Percentiles rank a stretch among this genome's conserved stretches.
phyloP scores from a whole-genome alignment of 2,888 invertebrate genomes.

The Polydrusus cervinus region DNA sequence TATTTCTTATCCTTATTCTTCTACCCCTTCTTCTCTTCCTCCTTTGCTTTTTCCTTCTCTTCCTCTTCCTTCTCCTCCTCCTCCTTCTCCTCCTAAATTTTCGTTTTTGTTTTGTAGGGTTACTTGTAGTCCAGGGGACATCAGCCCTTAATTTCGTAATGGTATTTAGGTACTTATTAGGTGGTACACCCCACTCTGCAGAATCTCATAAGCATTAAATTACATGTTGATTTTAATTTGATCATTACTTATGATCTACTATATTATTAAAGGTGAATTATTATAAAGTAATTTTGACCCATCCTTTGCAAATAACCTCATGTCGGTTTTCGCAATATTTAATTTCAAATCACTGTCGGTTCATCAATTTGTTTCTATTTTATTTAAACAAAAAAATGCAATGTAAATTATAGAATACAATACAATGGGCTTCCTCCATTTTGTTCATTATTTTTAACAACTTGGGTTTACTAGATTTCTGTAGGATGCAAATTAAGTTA shows the following conservation, averaged over 20 bases:
- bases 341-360: not conserved
- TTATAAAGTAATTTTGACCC: slow-evolving; percentile 3
- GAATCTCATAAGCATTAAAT: no score
- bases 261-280: slow-evolving; percentile 11
- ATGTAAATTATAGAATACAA: slow-evolving; percentile 16
- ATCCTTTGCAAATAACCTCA: slow-evolving; percentile 10
- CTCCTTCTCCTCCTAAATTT: no score
- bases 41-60: no score
- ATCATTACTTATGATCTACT: not conserved
- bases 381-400: slow-evolving; percentile 8
- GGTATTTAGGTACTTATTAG: no score
- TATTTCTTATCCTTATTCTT: no score
- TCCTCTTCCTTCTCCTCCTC: no score
- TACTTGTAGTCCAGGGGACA: no score
- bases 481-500: not conserved
- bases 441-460: slow-evolving; percentile 7
- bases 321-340: slow-evolving; percentile 14
- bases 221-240: no score
- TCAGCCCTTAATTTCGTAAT: no score
- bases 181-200: no score
- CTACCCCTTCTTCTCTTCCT: no score
- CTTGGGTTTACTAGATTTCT: not conserved
- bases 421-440: slow-evolving; percentile 5
- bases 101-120: no score
- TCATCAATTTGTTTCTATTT: slow-evolving; percentile 8